Evolutionary conservation across 2,888 invertebrate species (phyloP).

Genomic region (Andrena praecox): DNA sequence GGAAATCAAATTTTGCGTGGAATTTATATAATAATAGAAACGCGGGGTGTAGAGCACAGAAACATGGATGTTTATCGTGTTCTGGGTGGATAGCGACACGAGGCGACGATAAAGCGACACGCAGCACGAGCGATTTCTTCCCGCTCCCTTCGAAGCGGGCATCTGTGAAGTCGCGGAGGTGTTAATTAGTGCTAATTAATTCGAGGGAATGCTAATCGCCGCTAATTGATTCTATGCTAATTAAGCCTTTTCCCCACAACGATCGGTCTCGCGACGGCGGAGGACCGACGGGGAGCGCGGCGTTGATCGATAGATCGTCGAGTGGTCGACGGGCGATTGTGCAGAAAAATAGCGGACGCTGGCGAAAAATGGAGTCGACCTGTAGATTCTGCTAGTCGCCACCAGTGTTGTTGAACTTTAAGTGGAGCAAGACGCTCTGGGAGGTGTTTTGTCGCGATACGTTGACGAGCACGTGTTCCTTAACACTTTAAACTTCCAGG

Average conservation of each 20-base stretch:
- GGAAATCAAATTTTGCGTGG: not conserved
- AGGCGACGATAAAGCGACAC: slow-evolving; percentile 33
- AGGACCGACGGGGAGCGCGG: not conserved
- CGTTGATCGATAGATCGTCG: slow-evolving; percentile 35
- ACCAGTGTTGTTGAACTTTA: slow-evolving; percentile 18
- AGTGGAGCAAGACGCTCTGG: not conserved
- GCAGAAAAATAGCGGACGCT: slow-evolving; percentile 4
- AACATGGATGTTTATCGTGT: slow-evolving; percentile 15
- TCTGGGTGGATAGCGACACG: slow-evolving; percentile 33
- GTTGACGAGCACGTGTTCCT: no score
- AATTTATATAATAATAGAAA: not conserved
- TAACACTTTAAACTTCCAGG: no score
- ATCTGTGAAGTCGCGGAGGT: slow-evolving; percentile 30
- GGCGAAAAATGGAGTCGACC: slow-evolving; percentile 27
- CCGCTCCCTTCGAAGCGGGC: not conserved
- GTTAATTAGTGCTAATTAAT: slow-evolving; percentile 62
- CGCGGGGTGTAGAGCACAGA: not conserved
- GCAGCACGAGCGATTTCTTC: slow-evolving; percentile 34
- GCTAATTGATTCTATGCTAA: slow-evolving; percentile 61
- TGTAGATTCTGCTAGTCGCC: slow-evolving; percentile 17
- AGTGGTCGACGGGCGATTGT: slow-evolving; percentile 20
- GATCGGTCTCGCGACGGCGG: slow-evolving; percentile 16
- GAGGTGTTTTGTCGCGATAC: no score
- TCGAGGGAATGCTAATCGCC: slow-evolving; percentile 55
- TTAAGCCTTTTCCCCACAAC: slow-evolving; percentile 46